Conservation (phyloP, 2,888 invertebrate species). For the Tipula lateralis region DNA sequence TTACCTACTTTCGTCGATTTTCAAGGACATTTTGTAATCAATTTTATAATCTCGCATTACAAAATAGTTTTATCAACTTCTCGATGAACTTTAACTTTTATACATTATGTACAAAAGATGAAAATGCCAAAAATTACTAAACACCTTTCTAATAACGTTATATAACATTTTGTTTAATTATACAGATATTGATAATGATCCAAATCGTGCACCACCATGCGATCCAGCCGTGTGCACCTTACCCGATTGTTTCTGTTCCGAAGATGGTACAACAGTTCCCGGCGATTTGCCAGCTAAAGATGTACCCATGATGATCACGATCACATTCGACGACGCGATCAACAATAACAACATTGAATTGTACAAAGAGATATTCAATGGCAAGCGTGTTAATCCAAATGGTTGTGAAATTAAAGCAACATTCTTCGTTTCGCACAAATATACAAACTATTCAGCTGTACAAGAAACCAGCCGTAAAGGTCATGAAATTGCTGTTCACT, state of each 20-base stretch:
- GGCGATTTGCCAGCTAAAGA: slow-evolving; percentile 78
- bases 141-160: neutral
- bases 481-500: slow-evolving; percentile 90
- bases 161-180: slow-evolving; percentile 35
- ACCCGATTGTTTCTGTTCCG: slow-evolving; percentile 92
- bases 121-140: slow-evolving; percentile 6
- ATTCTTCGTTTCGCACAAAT: slow-evolving; percentile 89
- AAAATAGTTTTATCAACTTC: neutral
- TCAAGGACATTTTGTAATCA: neutral
- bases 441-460: slow-evolving; percentile 88
- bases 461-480: slow-evolving; percentile 87
- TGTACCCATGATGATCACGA: slow-evolving; percentile 90
- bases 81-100: neutral
- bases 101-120: neutral
- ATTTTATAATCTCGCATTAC: neutral
- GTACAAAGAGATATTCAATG: slow-evolving; percentile 88
- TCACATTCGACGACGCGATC: slow-evolving; percentile 91
- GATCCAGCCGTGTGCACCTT: slow-evolving; percentile 79
- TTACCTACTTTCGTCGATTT: neutral
- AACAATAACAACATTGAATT: slow-evolving; percentile 92
- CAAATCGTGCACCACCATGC: slow-evolving; percentile 86
- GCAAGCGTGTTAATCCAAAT: slow-evolving; percentile 84
- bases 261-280: slow-evolving; percentile 82
- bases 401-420: slow-evolving; percentile 90
- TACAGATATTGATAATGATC: slow-evolving; percentile 87